Base-by-base conservation (phyloP, 2,888 invertebrate genomes). In the Trachelus troglodyta region DNA sequence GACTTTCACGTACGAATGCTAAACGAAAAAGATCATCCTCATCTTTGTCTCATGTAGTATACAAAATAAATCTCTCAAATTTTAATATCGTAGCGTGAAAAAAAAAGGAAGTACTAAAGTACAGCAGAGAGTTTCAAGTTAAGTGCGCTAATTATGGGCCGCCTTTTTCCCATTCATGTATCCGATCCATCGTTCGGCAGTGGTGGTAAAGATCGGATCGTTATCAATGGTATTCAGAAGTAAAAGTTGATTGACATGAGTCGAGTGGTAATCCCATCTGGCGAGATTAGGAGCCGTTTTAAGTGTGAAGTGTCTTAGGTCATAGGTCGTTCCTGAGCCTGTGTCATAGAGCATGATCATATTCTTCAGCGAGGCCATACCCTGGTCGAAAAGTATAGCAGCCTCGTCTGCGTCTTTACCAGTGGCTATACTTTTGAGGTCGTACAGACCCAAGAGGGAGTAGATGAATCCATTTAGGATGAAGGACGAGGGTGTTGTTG, bases 401-500 rank as follows among this genome's bases (percentile, higher is more conserved):
- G 97, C 96, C 88, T 96, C 94, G 40, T 94, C 94, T 3, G 95
- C 93, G 83, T 95, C 94, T 83, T 94, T 94, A 34, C 94, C 94
- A 0, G 96, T 95, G 34, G 96, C 96, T 68, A 96, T 95, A 75
- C 94, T 94, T 91, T 96, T 96, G n/a, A 99, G 93, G 93, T 99
- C 99, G 92, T 98, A 99, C 15, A 99, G 94, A 1, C 99, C 99
- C 79, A 99, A 94, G 11, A 99, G 93, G 0, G 99, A 97, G 92
- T 99, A 99, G 87, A 99, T 98, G 93, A 99, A 99, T 73, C 99
- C 99, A 92, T 99, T 99, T 34, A 99, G 94, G 15, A 99, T 99
- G 92, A 98, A 99, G 0, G 97, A 95, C 6, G 98, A 94, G 0
- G 99, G 99, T 77, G 95, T 95, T 0, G 99, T 99, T 0, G 99